Conservation (phyloP, 2,888 invertebrate species). For the Dendrolimus houi region DNA sequence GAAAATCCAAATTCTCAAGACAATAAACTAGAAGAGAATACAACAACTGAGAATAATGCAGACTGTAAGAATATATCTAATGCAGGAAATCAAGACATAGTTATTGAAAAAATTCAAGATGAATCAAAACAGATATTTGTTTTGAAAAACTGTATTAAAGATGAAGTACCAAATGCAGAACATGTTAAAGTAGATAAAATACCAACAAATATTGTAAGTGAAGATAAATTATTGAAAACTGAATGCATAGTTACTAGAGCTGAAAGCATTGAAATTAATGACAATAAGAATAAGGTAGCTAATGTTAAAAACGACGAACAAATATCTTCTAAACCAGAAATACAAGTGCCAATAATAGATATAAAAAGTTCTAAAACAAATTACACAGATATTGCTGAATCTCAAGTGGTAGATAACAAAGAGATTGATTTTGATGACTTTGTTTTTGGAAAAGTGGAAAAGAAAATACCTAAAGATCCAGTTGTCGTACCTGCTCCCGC, state of each 20-base stretch:
- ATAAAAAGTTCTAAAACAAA: neutral
- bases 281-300: neutral
- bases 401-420: neutral
- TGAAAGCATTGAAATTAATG: constrained; percentile 1
- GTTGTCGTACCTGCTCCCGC: neutral
- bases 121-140: constrained; percentile 11
- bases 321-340: constrained; percentile 1
- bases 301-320: neutral
- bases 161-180: neutral
- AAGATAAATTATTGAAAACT: neutral
- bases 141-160: neutral
- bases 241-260: neutral
- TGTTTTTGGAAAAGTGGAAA: constrained; percentile 9
- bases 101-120: constrained; percentile 5
- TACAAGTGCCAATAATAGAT: neutral
- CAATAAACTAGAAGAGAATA: neutral
- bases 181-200: neutral
- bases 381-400: neutral
- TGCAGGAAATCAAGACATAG: constrained; percentile 2
- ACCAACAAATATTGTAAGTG: neutral
- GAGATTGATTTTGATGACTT: constrained; percentile 6
- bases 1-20: constrained; percentile 10
- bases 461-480: neutral
- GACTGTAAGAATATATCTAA: neutral
- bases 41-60: neutral